phyloP scores from a whole-genome alignment of 2,888 invertebrate genomes.

The Dolichomitus sp. region DNA sequence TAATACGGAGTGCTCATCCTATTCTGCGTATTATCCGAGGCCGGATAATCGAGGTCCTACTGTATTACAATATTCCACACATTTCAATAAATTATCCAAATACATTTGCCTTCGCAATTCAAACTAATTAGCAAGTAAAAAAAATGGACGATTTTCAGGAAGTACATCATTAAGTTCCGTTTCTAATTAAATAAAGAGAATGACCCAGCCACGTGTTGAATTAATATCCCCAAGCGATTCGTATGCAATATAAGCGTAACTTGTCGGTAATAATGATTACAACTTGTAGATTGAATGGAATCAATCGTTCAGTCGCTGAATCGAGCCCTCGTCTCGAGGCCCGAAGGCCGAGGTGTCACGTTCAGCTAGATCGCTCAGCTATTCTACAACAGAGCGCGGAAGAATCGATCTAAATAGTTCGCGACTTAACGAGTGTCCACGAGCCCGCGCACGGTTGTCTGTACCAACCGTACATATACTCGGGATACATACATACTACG shows the following conservation, averaged over 20 bases:
- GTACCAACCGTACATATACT: slow-evolving; percentile 28
- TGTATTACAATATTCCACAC: no score
- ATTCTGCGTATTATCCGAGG: no score
- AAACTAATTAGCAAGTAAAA: not conserved
- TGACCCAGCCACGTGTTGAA: not conserved
- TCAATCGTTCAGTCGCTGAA: slow-evolving; percentile 56
- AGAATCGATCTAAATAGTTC: slow-evolving; percentile 68
- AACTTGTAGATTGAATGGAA: slow-evolving; percentile 61
- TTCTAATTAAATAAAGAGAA: not conserved
- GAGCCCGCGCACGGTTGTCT: slow-evolving; percentile 23
- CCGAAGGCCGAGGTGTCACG: slow-evolving; percentile 60
- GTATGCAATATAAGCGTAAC: not conserved
- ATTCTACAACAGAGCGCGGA: slow-evolving; percentile 44
- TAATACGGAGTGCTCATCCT: no score
- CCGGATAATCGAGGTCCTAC: no score
- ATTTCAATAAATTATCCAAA: no score
- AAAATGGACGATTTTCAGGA: not conserved
- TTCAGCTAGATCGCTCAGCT: slow-evolving; percentile 34
- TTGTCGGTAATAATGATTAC: slow-evolving; percentile 48
- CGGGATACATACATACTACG: slow-evolving; percentile 29
- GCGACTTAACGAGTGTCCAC: slow-evolving; percentile 66
- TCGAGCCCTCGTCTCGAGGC: slow-evolving; percentile 6
- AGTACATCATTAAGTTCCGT: no score
- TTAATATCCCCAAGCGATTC: slow-evolving; percentile 15
- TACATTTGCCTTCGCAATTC: no score